phyloP scores from a whole-genome alignment of 2,797 vertebrate genomes.

The Hydrocynus forskahlii region DNA sequence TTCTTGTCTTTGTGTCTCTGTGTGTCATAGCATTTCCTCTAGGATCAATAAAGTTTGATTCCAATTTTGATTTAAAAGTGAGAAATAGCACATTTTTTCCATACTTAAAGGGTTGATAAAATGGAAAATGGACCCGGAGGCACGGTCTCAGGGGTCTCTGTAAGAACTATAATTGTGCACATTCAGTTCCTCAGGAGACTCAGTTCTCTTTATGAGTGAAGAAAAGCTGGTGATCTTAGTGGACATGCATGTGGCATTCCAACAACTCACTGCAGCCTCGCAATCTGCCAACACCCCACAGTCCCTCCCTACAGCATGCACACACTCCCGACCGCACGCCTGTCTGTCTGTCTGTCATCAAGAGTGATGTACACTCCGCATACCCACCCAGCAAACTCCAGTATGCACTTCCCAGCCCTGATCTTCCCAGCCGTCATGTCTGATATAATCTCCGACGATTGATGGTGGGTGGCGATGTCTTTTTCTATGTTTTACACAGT shows the following conservation, averaged over 20 bases:
- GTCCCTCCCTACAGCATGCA: not conserved
- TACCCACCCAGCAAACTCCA: not conserved
- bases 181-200: not conserved
- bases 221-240: not conserved
- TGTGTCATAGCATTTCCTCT: too few relatives aligned
- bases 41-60: too few relatives aligned
- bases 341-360: slow-evolving; percentile 12
- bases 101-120: not conserved
- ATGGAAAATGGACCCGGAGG: slow-evolving; percentile 4
- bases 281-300: slow-evolving; percentile 14
- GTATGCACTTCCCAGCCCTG: not conserved
- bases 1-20: too few relatives aligned
- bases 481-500: not conserved
- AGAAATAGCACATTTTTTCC: too few relatives aligned
- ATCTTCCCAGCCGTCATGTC: slow-evolving; percentile 4
- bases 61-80: too few relatives aligned
- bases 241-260: slow-evolving; percentile 2
- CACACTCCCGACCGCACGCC: not conserved
- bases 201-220: not conserved
- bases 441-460: not conserved
- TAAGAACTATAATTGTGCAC: slow-evolving; percentile 37
- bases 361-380: slow-evolving; percentile 11
- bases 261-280: not conserved
- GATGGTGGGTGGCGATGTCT: slow-evolving; percentile 1
- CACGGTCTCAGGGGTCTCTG: slow-evolving; percentile 11